phyloP scores from a whole-genome alignment of 2,113 vertebrate species.

The Rhodinocichla rosea region DNA sequence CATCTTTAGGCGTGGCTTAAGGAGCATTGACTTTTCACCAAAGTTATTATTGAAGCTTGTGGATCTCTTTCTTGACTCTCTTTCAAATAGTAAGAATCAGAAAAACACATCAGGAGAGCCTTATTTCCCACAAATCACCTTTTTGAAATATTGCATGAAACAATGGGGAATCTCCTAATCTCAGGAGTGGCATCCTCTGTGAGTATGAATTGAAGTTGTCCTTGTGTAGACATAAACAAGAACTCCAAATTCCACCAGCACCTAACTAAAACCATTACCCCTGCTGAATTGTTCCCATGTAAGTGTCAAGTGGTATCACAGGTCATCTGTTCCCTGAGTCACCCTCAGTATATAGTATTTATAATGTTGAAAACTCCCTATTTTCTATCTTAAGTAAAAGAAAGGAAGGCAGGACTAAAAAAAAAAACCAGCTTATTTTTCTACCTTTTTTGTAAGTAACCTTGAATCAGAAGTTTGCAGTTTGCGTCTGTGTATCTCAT shows the following conservation, averaged over 20 bases:
- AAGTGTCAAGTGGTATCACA: background rate
- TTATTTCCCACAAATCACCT: background rate
- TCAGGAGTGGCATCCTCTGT: background rate
- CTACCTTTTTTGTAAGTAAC: conserved; percentile 2
- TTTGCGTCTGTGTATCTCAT: background rate
- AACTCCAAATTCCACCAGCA: background rate
- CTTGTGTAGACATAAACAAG: background rate
- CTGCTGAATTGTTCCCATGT: background rate
- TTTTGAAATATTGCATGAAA: background rate
- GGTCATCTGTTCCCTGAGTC: background rate
- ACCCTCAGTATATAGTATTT: background rate
- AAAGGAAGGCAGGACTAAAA: background rate
- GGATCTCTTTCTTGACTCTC: background rate
- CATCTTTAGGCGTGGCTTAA: background rate
- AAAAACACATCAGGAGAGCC: background rate
- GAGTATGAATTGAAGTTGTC: background rate
- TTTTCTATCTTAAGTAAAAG: background rate
- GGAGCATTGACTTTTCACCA: background rate
- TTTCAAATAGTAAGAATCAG: background rate
- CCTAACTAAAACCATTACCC: background rate
- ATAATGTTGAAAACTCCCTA: background rate
- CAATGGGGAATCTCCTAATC: background rate
- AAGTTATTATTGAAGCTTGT: background rate
- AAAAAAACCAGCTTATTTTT: background rate
- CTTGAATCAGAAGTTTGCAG: conserved; percentile 27